Evolutionary conservation across 2,113 vertebrate genomes (phyloP).

Genomic region (human (Homo sapiens)): DNA sequence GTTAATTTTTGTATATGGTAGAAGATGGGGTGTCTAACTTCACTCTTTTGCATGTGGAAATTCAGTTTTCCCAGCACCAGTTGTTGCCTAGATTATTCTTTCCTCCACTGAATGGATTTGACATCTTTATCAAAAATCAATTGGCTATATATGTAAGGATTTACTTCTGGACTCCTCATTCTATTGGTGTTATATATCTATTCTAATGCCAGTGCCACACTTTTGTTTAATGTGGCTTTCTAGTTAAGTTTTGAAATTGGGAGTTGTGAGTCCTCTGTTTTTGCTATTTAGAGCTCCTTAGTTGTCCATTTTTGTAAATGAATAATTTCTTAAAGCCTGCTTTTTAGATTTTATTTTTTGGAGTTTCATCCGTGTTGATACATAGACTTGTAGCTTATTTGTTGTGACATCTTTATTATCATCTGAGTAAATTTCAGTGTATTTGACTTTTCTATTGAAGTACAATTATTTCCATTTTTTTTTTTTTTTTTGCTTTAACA

Average conservation of each 20-base stretch:
- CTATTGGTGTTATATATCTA: background rate
- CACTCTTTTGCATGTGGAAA: background rate
- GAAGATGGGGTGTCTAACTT: background rate
- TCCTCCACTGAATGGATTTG: background rate
- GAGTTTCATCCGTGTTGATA: background rate
- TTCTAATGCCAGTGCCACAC: background rate
- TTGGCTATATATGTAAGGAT: background rate
- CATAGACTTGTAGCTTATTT: background rate
- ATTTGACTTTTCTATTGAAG: background rate
- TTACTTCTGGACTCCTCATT: background rate
- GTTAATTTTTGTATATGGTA: background rate
- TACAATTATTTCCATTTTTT: background rate
- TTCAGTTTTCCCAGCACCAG: background rate
- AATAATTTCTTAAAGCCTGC: background rate
- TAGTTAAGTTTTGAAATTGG: slow-evolving; percentile 12
- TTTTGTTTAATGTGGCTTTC: background rate
- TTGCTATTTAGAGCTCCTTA: background rate
- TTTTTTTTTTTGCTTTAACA: background rate
- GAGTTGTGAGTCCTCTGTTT: background rate
- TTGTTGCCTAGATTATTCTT: background rate
- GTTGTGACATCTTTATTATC: background rate
- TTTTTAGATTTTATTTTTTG: background rate
- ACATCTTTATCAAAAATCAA: background rate
- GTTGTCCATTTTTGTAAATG: background rate
- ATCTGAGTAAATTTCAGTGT: background rate